Conservation (phyloP, 2,113 vertebrate species). For the Gasterosteus aculeatus region DNA sequence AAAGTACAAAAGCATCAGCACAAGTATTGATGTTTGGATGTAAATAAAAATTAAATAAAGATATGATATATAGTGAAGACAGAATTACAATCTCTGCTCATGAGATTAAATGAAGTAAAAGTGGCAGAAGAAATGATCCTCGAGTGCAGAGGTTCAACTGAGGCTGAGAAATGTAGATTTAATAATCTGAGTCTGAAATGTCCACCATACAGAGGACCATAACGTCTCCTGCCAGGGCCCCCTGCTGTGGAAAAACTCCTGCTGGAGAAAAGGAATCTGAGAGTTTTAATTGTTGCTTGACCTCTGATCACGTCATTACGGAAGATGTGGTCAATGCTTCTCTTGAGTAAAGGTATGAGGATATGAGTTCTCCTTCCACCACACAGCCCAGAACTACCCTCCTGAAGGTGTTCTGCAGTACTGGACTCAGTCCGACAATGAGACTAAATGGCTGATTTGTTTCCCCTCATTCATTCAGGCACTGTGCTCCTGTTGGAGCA, state of each 20-base stretch:
- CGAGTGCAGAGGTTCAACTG: background rate
- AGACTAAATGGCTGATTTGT: background rate
- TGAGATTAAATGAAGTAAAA: background rate
- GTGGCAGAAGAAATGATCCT: background rate
- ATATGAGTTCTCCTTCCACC: too few relatives aligned
- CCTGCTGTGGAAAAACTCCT: background rate
- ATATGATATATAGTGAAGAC: background rate
- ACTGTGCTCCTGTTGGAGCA: background rate
- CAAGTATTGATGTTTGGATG: background rate
- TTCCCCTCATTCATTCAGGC: background rate
- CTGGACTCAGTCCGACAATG: too few relatives aligned
- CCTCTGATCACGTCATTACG: too few relatives aligned
- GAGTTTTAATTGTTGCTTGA: too few relatives aligned
- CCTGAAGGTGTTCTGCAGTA: too few relatives aligned
- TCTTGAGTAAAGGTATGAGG: too few relatives aligned
- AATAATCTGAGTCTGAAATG: background rate
- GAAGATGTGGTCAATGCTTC: too few relatives aligned
- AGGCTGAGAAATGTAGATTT: background rate
- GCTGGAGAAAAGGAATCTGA: too few relatives aligned
- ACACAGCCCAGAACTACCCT: too few relatives aligned
- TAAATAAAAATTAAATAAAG: background rate
- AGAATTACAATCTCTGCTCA: background rate
- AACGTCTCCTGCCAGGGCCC: background rate
- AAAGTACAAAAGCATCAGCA: background rate
- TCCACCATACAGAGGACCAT: background rate